A percentile compares a stretch with the other conserved stretches of the same genome.
Evolutionary conservation across 2,888 invertebrate species (phyloP).

Genomic region (Cantharis rufa): DNA sequence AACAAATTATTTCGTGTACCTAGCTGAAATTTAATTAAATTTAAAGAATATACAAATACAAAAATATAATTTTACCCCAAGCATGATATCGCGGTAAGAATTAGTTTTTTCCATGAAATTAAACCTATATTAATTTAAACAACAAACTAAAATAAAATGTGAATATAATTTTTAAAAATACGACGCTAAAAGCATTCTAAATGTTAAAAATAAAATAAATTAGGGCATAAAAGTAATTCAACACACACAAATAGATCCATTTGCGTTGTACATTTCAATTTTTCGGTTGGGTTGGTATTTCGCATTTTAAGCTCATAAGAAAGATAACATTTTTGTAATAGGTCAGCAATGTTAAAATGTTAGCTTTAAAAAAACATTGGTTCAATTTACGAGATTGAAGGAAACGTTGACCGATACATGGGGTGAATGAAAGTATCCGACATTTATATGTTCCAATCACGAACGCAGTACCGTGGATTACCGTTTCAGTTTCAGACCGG

Average conservation of each 20-base stretch:
- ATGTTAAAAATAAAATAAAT: background rate
- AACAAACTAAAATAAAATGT: background rate
- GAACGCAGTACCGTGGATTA: slow-evolving; percentile 43
- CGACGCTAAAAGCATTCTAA: background rate
- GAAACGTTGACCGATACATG: slow-evolving; percentile 41
- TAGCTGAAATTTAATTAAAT: background rate
- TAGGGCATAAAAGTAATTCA: background rate
- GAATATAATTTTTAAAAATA: background rate
- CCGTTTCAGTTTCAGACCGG: slow-evolving; percentile 36
- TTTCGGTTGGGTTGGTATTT: background rate
- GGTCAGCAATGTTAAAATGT: background rate
- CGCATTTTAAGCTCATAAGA: background rate
- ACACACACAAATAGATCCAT: background rate
- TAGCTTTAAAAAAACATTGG: background rate
- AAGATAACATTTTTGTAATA: slow-evolving; percentile 1
- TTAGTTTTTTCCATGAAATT: background rate
- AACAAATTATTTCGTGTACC: background rate
- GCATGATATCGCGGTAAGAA: background rate
- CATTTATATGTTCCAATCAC: slow-evolving; percentile 49
- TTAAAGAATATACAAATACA: background rate
- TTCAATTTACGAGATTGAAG: background rate
- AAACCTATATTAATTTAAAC: background rate
- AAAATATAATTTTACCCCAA: background rate
- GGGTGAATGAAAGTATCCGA: slow-evolving; percentile 40
- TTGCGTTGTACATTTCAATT: background rate